Percentiles rank a stretch among this genome's conserved stretches.
Evolutionary conservation across 2,797 vertebrate species (phyloP).

Genomic region (Oryzias sinensis): DNA sequence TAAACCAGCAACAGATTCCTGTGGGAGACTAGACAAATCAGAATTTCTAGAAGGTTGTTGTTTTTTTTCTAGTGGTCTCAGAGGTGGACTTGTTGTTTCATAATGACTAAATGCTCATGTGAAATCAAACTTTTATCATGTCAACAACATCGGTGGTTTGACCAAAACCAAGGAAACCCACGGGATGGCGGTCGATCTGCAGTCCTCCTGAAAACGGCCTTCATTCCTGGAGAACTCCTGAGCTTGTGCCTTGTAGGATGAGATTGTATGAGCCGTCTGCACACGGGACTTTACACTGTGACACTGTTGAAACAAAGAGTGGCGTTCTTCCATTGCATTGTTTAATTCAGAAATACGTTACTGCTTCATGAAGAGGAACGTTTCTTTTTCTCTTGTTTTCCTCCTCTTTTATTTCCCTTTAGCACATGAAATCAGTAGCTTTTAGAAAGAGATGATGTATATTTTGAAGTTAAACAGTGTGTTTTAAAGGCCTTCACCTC

Average conservation of each 20-base stretch:
- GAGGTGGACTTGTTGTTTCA: background rate
- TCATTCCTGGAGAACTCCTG: constrained; percentile 7
- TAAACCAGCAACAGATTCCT: constrained; percentile 20
- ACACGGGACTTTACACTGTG: constrained; percentile 73
- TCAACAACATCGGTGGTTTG: too few relatives aligned
- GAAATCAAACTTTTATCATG: too few relatives aligned
- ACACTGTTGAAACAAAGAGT: constrained; percentile 25
- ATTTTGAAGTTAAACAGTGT: constrained; percentile 2
- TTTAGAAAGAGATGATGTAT: constrained; percentile 1
- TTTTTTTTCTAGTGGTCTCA: background rate
- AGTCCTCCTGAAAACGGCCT: background rate
- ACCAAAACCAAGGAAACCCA: too few relatives aligned
- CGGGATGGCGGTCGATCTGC: background rate
- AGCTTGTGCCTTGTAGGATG: constrained; percentile 69
- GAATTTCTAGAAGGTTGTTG: background rate
- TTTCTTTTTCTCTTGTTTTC: background rate
- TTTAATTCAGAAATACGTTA: constrained; percentile 2
- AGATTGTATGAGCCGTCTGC: constrained; percentile 60
- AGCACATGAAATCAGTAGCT: background rate
- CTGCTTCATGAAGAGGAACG: background rate
- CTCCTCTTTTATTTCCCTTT: constrained; percentile 1
- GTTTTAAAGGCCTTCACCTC: constrained; percentile 8
- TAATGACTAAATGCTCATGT: too few relatives aligned
- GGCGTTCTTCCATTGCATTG: background rate
- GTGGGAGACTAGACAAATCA: background rate